Conservation (phyloP, 2,888 invertebrate species). For the Choristoneura rosaceana region DNA sequence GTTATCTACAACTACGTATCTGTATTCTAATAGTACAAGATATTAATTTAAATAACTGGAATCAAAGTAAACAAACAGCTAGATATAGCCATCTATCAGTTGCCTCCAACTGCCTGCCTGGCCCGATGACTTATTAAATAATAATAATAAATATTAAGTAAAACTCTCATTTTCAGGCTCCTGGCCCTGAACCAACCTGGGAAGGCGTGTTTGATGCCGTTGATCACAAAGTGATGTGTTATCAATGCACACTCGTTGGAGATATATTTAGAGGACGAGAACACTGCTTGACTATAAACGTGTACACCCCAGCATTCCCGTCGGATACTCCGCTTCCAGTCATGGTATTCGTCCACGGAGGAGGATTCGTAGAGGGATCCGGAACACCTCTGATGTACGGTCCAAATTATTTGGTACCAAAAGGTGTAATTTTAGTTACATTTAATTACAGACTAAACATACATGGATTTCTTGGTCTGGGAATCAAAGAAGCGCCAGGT, state of each 20-base stretch:
- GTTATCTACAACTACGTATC: no score
- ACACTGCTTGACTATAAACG: constrained; percentile 68
- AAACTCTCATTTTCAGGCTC: constrained; percentile 55
- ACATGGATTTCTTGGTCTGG: constrained; percentile 69
- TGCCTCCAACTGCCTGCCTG: no score
- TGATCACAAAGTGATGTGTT: constrained; percentile 65
- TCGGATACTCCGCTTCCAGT: constrained; percentile 60
- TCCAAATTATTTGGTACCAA: constrained; percentile 65
- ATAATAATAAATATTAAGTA: no score
- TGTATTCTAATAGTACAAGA: no score
- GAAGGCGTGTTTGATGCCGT: constrained; percentile 65
- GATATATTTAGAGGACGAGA: constrained; percentile 37
- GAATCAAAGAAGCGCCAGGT: constrained; percentile 72
- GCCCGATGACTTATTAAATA: no score
- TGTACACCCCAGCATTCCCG: constrained; percentile 63
- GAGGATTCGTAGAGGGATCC: constrained; percentile 71
- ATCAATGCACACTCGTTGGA: constrained; percentile 48
- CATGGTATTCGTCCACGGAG: constrained; percentile 77
- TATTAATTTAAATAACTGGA: no score
- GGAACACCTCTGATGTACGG: constrained; percentile 62
- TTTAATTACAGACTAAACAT: constrained; percentile 74
- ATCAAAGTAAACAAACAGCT: no score
- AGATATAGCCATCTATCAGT: no score
- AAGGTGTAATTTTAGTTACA: constrained; percentile 70
- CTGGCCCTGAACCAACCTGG: constrained; percentile 71